These are phyloP conservation scores for Orthonyx spaldingii DNA, from an alignment of 2,113 vertebrate genomes.

Conservation along the genomic window DNA sequence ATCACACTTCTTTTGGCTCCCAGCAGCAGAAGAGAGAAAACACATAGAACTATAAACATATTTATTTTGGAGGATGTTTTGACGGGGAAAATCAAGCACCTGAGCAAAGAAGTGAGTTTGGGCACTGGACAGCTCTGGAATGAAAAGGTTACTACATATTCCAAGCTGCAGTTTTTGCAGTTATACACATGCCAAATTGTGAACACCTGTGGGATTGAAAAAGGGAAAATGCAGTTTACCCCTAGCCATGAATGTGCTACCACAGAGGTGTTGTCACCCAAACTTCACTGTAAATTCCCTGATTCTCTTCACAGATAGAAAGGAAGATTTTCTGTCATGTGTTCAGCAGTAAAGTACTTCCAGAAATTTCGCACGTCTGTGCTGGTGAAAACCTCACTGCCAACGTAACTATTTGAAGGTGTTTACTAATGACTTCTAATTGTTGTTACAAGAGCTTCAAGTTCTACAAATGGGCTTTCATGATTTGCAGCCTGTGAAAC, in stretches of 20 bases:
- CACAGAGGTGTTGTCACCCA: not conserved
- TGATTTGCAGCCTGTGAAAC: not conserved
- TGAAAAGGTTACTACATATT: accelerated
- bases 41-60: not conserved
- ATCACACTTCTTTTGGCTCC: not conserved
- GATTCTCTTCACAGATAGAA: not conserved
- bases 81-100: not conserved
- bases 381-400: not conserved
- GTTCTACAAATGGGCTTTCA: not conserved
- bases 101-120: not conserved
- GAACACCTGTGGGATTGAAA: accelerated
- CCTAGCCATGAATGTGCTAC: not conserved
- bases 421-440: not conserved
- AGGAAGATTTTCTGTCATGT: not conserved
- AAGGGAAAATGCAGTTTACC: not conserved
- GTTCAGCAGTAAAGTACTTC: not conserved
- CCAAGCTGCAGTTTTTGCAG: not conserved
- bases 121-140: not conserved
- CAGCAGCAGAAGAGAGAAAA: not conserved
- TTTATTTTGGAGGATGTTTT: not conserved
- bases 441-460: not conserved
- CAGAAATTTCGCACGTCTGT: not conserved
- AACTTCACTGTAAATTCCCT: not conserved
- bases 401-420: not conserved
- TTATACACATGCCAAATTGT: not conserved